These are phyloP conservation scores for Chascanopsetta lugubris DNA, from an alignment of 2,113 vertebrate genomes.

Conservation along the genomic window DNA sequence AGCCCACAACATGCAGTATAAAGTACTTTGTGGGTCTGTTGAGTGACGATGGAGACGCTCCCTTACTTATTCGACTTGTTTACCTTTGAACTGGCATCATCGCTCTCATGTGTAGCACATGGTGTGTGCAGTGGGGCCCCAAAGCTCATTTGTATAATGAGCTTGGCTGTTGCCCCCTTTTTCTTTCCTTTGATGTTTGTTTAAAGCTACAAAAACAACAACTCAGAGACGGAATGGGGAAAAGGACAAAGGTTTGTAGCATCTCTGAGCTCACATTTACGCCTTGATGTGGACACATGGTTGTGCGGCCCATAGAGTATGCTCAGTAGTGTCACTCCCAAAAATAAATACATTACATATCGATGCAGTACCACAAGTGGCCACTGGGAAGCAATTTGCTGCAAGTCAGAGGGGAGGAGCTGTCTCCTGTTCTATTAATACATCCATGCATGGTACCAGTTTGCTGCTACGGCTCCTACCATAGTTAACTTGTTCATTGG, in stretches of 20 bases:
- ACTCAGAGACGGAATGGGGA: neutral
- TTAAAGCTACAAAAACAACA: constrained; percentile 30
- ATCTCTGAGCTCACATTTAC: neutral
- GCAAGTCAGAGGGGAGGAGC: too few relatives aligned
- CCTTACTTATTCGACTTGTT: constrained; percentile 41
- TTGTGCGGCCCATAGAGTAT: neutral
- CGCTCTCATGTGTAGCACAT: constrained; percentile 26
- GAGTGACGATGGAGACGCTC: neutral
- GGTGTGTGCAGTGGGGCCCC: constrained; percentile 6
- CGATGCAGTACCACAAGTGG: too few relatives aligned
- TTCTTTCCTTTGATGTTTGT: constrained; percentile 53
- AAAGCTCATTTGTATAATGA: constrained; percentile 68
- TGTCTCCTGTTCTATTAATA: too few relatives aligned
- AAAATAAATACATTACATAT: too few relatives aligned
- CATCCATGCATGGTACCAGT: too few relatives aligned
- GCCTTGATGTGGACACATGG: neutral
- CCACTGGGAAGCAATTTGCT: too few relatives aligned
- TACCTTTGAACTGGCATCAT: constrained; percentile 41
- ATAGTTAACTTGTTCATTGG: too few relatives aligned
- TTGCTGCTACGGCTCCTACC: too few relatives aligned
- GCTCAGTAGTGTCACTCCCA: too few relatives aligned
- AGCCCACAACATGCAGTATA: neutral
- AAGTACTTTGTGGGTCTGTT: neutral
- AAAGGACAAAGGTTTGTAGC: neutral
- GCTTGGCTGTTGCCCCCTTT: constrained; percentile 33